Evolutionary conservation across 2,113 vertebrate genomes (phyloP).

Genomic region (Muntiacus muntjak): DNA sequence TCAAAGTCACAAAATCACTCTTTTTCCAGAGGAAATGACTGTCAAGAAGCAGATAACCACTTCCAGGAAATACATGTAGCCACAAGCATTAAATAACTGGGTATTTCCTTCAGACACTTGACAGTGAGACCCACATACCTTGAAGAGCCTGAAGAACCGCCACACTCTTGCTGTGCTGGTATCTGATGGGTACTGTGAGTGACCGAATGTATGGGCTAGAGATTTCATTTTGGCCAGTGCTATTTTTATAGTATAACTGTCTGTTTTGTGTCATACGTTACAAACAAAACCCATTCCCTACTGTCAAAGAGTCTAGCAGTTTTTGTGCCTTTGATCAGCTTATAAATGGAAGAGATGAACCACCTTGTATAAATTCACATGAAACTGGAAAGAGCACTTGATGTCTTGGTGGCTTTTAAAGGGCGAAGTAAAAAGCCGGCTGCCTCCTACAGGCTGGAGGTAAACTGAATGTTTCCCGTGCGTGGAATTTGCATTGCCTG

Average conservation of each 20-base stretch:
- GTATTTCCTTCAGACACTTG: neutral
- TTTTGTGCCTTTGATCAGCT: neutral
- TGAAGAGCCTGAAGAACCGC: neutral
- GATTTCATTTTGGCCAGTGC: neutral
- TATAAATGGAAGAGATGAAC: neutral
- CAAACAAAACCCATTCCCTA: neutral
- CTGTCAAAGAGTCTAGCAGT: neutral
- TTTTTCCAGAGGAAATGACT: neutral
- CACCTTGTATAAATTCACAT: neutral
- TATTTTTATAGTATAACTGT: neutral
- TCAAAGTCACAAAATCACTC: neutral
- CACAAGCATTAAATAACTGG: neutral
- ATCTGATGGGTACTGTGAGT: neutral
- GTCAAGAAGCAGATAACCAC: neutral
- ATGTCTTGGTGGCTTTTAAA: neutral
- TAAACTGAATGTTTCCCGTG: too few species aligned
- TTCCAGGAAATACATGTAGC: neutral
- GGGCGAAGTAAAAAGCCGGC: neutral
- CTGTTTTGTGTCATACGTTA: neutral
- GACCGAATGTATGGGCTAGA: neutral
- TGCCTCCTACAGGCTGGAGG: neutral
- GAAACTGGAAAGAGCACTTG: neutral
- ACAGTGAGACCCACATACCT: neutral
- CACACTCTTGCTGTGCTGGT: neutral
- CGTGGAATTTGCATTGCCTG: neutral